Evolutionary conservation across 2,797 vertebrate species (phyloP).

Genomic region (Sparidentex hasta): DNA sequence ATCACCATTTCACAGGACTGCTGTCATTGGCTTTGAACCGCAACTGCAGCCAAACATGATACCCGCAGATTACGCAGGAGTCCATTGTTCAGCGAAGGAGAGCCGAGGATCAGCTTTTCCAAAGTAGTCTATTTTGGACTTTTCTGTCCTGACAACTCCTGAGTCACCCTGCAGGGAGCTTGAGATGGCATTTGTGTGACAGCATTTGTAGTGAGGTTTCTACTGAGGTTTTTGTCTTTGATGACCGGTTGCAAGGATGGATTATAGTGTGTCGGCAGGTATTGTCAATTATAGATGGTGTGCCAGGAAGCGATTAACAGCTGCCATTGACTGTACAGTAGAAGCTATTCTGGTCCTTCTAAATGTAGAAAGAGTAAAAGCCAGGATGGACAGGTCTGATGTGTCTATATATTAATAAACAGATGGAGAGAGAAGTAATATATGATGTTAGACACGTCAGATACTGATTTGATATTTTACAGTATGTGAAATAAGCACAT

Average conservation of each 20-base stretch:
- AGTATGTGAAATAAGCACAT: neutral
- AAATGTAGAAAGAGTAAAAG: slow-evolving; percentile 30
- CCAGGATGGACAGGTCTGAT: slow-evolving; percentile 2
- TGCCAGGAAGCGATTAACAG: slow-evolving; percentile 60
- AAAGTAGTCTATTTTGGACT: slow-evolving; percentile 78
- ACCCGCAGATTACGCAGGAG: slow-evolving; percentile 56
- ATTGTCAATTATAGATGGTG: slow-evolving; percentile 43
- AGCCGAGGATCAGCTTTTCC: slow-evolving; percentile 62
- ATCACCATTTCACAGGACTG: slow-evolving; percentile 62
- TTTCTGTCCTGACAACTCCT: slow-evolving; percentile 55
- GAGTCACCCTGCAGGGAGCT: slow-evolving; percentile 3
- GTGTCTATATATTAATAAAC: neutral
- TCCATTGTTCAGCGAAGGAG: slow-evolving; percentile 69
- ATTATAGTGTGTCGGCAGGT: slow-evolving; percentile 46
- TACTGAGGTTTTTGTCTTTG: slow-evolving; percentile 27
- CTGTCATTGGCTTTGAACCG: slow-evolving; percentile 55
- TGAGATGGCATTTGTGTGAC: slow-evolving; percentile 39
- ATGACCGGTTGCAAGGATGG: slow-evolving; percentile 19
- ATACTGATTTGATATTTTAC: neutral
- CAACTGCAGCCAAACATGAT: slow-evolving; percentile 64
- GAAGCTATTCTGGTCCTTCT: slow-evolving; percentile 55
- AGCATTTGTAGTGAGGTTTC: slow-evolving; percentile 28
- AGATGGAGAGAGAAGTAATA: neutral
- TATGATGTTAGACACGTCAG: neutral
- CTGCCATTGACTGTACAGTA: slow-evolving; percentile 32